Evolutionary conservation across 1,140 invertebrate species (phyloP).

Genomic region (Brachystomella parvula): DNA sequence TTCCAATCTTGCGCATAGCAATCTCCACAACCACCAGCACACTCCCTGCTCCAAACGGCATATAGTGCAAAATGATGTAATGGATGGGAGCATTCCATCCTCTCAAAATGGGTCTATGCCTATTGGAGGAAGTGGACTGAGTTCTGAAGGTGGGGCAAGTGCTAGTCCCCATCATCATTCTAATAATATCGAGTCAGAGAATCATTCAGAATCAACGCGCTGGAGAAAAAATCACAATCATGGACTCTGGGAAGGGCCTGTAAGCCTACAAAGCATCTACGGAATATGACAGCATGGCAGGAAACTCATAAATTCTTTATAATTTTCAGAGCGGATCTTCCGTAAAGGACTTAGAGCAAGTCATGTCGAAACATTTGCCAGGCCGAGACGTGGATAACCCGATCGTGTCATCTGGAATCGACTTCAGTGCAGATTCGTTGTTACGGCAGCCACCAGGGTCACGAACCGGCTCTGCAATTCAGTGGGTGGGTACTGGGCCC

Average conservation of each 20-base stretch:
- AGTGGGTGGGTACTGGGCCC: conserved; percentile 67
- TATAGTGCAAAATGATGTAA: conserved; percentile 37
- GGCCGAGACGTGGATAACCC: conserved; percentile 49
- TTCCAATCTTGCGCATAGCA: conserved; percentile 6
- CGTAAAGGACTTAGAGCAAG: conserved; percentile 86
- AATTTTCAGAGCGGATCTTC: conserved; percentile 46
- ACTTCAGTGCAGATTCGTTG: conserved; percentile 76
- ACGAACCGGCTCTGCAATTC: conserved; percentile 51
- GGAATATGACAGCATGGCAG: background rate
- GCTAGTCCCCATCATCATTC: conserved; percentile 17
- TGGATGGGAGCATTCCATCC: conserved; percentile 20
- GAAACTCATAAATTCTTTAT: background rate
- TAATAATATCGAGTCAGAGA: conserved; percentile 32
- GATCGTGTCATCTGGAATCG: conserved; percentile 41
- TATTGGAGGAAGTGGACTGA: background rate
- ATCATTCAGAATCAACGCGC: conserved; percentile 27
- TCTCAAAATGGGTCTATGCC: conserved; percentile 15
- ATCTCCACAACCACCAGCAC: conserved; percentile 18
- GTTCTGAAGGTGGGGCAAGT: conserved; percentile 19
- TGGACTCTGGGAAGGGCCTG: conserved; percentile 29
- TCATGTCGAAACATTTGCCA: conserved; percentile 91
- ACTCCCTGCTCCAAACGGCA: conserved; percentile 34
- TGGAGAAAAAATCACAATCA: conserved; percentile 35
- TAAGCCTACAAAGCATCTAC: conserved; percentile 17
- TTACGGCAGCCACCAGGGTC: conserved; percentile 49